Base-by-base conservation (phyloP, 2,888 invertebrate species). In the Holacanthella duospinosa region DNA sequence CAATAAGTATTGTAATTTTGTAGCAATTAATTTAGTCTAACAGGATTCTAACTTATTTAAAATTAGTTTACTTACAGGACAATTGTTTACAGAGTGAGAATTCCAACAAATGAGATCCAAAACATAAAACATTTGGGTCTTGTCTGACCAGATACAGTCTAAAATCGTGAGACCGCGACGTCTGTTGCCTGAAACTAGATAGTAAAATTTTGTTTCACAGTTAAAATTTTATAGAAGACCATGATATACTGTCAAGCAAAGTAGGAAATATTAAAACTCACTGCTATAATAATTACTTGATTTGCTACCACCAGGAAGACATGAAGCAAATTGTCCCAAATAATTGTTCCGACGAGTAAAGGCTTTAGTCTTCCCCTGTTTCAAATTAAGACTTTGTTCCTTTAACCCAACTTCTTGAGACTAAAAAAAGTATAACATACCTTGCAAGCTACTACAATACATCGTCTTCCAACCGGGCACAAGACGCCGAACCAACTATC, bases 71-170 rank as follows among this genome's bases (percentile, higher is more conserved):
- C 77, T 80, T 80, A 89, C 90, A 78, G 90, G 88, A 77, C 85
- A 85, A 74, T 88, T 84, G 59, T 84, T 79, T 74, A 89, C 81
- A 3, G 85, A 81, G 73, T 85, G 83, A 66, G 81, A 82, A 74
- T 85, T 86, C 93, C 92, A 93, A 29, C 84, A 85, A 69, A 93
- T 78, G 1, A 92, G 80, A 77, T 97, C 96, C 61, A 96, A 77
- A 1, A 92, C 82, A 77, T 86, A 92, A 77, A 87, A 85, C 2
- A 81, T 84, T 61, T 83, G 82, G 4, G 78, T 76, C 0, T 77
- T 74, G 60, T 83, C 81, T 63, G 82, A 79, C 78, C 84, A 89
- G 67, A 97, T 83, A 75, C 93, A 89, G 77, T 97, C 96, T 19
- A 97, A 76, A 48, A 94, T 82, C 55, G 86, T 86, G 69, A 82